These are phyloP conservation scores for Aphelocoma californica DNA, from an alignment of 2,797 vertebrate species.

Conservation along the genomic window DNA sequence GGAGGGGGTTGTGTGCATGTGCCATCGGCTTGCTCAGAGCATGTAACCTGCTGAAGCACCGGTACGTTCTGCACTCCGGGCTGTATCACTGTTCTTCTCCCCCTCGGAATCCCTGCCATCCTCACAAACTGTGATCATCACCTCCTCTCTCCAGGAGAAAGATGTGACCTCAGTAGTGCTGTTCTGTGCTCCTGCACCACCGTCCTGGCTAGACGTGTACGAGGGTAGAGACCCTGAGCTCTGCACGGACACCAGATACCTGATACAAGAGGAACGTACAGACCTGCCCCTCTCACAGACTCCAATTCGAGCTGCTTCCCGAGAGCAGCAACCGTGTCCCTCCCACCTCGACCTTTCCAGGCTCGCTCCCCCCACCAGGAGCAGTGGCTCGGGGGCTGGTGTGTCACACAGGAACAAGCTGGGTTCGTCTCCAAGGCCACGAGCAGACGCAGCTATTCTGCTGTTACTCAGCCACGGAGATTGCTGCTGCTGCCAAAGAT, in stretches of 20 bases:
- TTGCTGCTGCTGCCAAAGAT: not conserved
- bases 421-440: fast-evolving
- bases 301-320: not conserved
- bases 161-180: not conserved
- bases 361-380: fast-evolving
- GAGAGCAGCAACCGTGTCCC: not conserved
- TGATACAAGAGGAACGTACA: fast-evolving
- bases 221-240: too few species aligned
- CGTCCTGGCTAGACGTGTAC: fast-evolving
- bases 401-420: not conserved
- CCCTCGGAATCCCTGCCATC: not conserved
- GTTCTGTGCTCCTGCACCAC: not conserved
- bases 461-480: fast-evolving
- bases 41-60: fast-evolving
- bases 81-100: not conserved
- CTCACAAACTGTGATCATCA: fast-evolving
- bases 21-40: not conserved
- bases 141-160: not conserved
- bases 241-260: fast-evolving
- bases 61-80: fast-evolving
- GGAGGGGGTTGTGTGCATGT: fast-evolving
- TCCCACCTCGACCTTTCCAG: not conserved
- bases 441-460: too few species aligned
- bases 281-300: not conserved
- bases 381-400: not conserved